phyloP scores from a whole-genome alignment of 2,888 invertebrate species.

The Amiota mariae region DNA sequence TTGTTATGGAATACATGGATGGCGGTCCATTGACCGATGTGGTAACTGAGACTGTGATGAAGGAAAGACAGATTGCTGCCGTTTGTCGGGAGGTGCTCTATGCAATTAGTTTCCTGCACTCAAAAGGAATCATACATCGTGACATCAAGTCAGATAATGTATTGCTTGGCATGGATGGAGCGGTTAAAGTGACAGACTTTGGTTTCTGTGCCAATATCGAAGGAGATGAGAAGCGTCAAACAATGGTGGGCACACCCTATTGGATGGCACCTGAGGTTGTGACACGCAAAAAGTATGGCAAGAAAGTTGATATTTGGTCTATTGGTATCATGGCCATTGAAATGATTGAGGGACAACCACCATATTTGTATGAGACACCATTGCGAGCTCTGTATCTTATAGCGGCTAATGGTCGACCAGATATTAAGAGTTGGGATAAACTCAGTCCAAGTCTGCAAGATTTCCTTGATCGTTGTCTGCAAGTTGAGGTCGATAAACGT shows the following conservation, averaged over 20 bases:
- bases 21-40: slow-evolving; percentile 98
- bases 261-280: slow-evolving; percentile 99
- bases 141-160: slow-evolving; percentile 99
- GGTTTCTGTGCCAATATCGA: slow-evolving; percentile 98
- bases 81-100: slow-evolving; percentile 92
- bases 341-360: slow-evolving; percentile 97
- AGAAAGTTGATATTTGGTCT: slow-evolving; percentile 95
- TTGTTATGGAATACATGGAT: slow-evolving; percentile 95
- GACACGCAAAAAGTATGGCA: slow-evolving; percentile 93
- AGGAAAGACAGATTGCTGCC: slow-evolving; percentile 96
- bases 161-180: slow-evolving; percentile 92
- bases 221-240: slow-evolving; percentile 94
- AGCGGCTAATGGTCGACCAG: slow-evolving; percentile 94
- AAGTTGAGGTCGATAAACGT: slow-evolving; percentile 91
- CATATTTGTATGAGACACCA: slow-evolving; percentile 96
- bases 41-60: slow-evolving; percentile 97
- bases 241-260: slow-evolving; percentile 98
- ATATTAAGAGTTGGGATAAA: slow-evolving; percentile 87
- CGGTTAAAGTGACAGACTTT: slow-evolving; percentile 95
- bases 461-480: slow-evolving; percentile 90
- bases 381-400: slow-evolving; percentile 94
- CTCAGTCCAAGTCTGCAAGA: slow-evolving; percentile 85
- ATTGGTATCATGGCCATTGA: slow-evolving; percentile 97
- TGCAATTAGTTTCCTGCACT: slow-evolving; percentile 92
- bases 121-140: slow-evolving; percentile 91